A percentile compares a stretch with the other conserved stretches of the same genome.
Conservation (phyloP, 2,113 vertebrate species). For the Chloropsis cyanopogon region DNA sequence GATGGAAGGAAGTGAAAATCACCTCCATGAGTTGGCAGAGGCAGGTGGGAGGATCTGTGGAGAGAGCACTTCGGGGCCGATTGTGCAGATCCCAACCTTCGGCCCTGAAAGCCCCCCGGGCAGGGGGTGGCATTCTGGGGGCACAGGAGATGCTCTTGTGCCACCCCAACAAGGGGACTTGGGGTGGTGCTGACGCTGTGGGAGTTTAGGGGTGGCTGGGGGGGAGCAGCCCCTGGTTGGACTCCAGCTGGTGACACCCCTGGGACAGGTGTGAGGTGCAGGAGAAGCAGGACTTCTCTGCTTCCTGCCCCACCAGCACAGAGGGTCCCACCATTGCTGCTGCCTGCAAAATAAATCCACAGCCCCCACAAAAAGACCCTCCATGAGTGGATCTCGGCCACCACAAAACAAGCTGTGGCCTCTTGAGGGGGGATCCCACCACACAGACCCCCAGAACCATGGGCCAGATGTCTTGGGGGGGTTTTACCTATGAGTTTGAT, state of each 20-base stretch:
- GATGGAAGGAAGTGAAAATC: conserved; percentile 59
- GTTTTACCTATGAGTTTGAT: background rate
- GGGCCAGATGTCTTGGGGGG: accelerated
- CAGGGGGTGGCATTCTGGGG: background rate
- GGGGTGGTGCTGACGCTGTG: accelerated
- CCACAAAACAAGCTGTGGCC: background rate
- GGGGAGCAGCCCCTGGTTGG: background rate
- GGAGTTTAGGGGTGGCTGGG: background rate
- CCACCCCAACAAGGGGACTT: background rate
- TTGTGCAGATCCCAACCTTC: background rate
- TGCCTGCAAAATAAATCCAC: background rate
- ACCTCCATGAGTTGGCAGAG: background rate
- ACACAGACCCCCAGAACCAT: accelerated
- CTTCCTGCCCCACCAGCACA: background rate
- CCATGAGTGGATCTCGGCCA: background rate
- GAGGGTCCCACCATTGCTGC: too few species aligned
- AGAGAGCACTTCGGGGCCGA: background rate
- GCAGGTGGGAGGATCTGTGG: background rate
- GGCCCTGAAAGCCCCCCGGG: accelerated
- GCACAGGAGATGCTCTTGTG: accelerated
- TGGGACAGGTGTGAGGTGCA: too few species aligned
- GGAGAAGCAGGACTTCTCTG: background rate
- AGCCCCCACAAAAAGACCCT: background rate
- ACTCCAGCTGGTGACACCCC: background rate
- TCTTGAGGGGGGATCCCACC: background rate